Conservation (phyloP, 2,113 vertebrate species). For the Elaphurus davidianus region DNA sequence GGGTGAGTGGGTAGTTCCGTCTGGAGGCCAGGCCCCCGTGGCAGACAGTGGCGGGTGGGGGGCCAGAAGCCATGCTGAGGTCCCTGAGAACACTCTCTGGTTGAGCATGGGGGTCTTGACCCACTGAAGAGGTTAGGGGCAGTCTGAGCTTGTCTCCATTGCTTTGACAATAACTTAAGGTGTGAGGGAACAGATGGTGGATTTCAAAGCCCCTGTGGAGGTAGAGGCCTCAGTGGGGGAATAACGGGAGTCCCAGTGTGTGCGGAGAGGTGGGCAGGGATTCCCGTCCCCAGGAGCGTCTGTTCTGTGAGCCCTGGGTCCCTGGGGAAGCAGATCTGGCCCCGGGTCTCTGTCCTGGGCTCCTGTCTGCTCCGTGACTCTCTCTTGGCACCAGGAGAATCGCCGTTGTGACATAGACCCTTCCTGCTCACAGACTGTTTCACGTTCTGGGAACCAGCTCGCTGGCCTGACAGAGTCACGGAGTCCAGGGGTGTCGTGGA, state of each 20-base stretch:
- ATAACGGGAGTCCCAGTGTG: not conserved
- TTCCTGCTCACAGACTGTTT: not conserved
- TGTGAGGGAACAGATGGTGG: not conserved
- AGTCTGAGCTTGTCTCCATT: not conserved
- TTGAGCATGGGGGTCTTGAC: not conserved
- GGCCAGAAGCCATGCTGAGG: not conserved
- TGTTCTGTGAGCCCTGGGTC: not conserved
- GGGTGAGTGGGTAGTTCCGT: not conserved
- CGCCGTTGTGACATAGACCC: not conserved
- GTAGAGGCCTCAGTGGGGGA: not conserved
- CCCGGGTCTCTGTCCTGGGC: not conserved
- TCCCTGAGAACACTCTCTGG: not conserved
- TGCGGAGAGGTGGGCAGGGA: not conserved
- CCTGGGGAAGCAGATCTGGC: not conserved
- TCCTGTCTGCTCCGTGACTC: not conserved
- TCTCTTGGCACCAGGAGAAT: not conserved
- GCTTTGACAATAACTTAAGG: not conserved
- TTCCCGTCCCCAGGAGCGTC: accelerated
- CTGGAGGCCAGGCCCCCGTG: not conserved
- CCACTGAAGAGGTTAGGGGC: not conserved
- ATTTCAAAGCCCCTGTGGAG: not conserved
- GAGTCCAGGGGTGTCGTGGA: not conserved
- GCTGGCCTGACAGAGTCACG: accelerated
- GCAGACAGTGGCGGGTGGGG: not conserved
- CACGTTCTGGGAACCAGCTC: not conserved